Percentiles rank a stretch among this genome's conserved stretches.
Evolutionary conservation across 2,797 vertebrate genomes (phyloP).

Genomic region (Sebastes kiyomatsui): DNA sequence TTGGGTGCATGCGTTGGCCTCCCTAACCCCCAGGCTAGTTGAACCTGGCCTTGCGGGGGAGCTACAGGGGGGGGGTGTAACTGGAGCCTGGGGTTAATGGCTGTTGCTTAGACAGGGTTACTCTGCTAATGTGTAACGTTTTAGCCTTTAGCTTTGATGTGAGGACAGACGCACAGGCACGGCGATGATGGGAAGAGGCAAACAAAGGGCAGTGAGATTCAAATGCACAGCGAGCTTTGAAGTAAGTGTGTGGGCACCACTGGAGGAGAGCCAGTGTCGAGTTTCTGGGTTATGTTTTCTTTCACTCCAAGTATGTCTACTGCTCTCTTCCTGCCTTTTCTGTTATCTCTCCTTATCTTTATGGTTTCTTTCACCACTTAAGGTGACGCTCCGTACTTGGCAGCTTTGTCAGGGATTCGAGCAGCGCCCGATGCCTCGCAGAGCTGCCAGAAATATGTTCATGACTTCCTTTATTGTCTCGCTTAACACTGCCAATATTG

Average conservation of each 20-base stretch:
- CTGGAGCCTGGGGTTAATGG: slow-evolving; percentile 65
- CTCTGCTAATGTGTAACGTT: slow-evolving; percentile 67
- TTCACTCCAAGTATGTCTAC: neutral
- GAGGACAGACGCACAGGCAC: slow-evolving; percentile 51
- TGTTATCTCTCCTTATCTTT: slow-evolving; percentile 41
- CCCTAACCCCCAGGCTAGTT: slow-evolving; percentile 51
- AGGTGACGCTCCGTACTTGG: slow-evolving; percentile 10
- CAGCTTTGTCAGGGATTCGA: slow-evolving; percentile 13
- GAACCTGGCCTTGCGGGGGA: slow-evolving; percentile 47
- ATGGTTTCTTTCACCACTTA: slow-evolving; percentile 22
- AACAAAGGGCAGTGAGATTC: slow-evolving; percentile 21
- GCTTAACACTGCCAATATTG: neutral
- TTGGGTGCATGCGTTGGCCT: slow-evolving; percentile 15
- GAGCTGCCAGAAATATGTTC: slow-evolving; percentile 15
- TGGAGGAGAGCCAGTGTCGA: neutral
- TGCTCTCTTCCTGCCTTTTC: slow-evolving; percentile 18
- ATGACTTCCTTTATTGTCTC: slow-evolving; percentile 2
- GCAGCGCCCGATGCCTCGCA: neutral
- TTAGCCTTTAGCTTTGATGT: slow-evolving; percentile 64
- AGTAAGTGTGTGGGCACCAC: slow-evolving; percentile 24
- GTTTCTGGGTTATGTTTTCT: slow-evolving; percentile 18
- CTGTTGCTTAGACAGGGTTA: slow-evolving; percentile 56
- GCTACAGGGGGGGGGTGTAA: slow-evolving; percentile 43
- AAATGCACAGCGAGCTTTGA: slow-evolving; percentile 35
- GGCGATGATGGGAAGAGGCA: slow-evolving; percentile 27